Percentiles rank a stretch among this genome's conserved stretches.
Conservation (phyloP, 1,140 invertebrate species). For the Cotesia chilonis region DNA sequence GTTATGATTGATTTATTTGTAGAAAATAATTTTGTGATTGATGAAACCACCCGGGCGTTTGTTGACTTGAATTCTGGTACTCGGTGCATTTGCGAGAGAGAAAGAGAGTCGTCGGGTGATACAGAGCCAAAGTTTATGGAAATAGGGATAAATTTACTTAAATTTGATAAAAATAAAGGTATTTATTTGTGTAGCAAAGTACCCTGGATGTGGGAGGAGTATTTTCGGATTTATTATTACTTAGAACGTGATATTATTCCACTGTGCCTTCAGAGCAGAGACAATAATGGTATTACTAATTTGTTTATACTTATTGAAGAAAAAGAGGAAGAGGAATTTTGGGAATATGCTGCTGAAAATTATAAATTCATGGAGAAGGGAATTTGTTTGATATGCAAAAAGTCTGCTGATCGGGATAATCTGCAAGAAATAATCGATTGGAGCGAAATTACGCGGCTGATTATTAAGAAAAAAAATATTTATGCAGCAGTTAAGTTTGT, state of each 20-base stretch:
- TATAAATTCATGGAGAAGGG: constrained; percentile 47
- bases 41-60: constrained; percentile 51
- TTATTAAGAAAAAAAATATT: constrained; percentile 53
- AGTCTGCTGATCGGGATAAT: background rate
- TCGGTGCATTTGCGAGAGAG: constrained; percentile 52
- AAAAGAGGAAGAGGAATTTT: constrained; percentile 43
- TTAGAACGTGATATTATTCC: constrained; percentile 44
- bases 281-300: constrained; percentile 50
- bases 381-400: constrained; percentile 53
- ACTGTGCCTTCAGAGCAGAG: constrained; percentile 53
- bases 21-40: constrained; percentile 41
- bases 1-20: constrained; percentile 44
- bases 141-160: constrained; percentile 50
- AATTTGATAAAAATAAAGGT: constrained; percentile 44
- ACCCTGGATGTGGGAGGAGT: constrained; percentile 68
- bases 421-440: constrained; percentile 48
- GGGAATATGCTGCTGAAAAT: constrained; percentile 45
- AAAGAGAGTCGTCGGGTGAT: constrained; percentile 41
- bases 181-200: constrained; percentile 66
- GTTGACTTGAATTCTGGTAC: constrained; percentile 49
- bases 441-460: constrained; percentile 49
- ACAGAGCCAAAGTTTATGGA: constrained; percentile 53
- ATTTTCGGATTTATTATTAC: constrained; percentile 46
- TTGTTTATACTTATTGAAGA: constrained; percentile 48
- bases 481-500: constrained; percentile 52